Percentiles rank a stretch among this genome's conserved stretches.
phyloP scores from a whole-genome alignment of 2,113 vertebrate species.

The Canis aureus region DNA sequence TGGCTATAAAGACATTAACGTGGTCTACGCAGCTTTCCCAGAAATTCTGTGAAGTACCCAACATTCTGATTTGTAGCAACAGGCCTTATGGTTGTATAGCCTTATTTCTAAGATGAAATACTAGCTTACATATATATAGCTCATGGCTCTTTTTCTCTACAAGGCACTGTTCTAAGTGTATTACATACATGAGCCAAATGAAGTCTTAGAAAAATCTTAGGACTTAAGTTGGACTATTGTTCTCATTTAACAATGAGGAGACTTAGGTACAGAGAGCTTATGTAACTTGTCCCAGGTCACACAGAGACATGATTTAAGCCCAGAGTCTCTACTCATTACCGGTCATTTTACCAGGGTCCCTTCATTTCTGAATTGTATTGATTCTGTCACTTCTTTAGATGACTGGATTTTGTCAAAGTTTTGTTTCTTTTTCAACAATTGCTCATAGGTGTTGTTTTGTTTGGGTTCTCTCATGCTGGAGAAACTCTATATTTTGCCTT shows the following conservation, averaged over 20 bases:
- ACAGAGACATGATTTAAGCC: background rate
- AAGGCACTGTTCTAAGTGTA: background rate
- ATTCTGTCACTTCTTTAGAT: background rate
- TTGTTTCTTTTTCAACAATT: background rate
- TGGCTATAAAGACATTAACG: background rate
- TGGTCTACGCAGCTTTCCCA: background rate
- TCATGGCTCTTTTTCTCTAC: background rate
- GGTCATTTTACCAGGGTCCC: background rate
- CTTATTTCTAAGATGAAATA: constrained; percentile 38
- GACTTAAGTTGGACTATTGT: background rate
- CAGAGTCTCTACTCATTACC: background rate
- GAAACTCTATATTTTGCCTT: background rate
- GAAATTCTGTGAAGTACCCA: background rate
- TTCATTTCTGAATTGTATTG: background rate
- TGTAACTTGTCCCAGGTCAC: background rate
- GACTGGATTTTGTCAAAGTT: constrained; percentile 35
- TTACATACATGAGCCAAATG: background rate
- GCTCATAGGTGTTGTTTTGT: background rate
- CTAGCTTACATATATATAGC: background rate
- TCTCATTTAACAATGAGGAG: background rate
- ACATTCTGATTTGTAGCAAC: background rate
- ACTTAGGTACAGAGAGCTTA: background rate
- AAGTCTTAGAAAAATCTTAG: constrained; percentile 4
- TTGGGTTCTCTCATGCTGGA: background rate
- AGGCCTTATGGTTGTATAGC: background rate